phyloP scores from a whole-genome alignment of 2,888 invertebrate species.

The Colostygia pectinataria region DNA sequence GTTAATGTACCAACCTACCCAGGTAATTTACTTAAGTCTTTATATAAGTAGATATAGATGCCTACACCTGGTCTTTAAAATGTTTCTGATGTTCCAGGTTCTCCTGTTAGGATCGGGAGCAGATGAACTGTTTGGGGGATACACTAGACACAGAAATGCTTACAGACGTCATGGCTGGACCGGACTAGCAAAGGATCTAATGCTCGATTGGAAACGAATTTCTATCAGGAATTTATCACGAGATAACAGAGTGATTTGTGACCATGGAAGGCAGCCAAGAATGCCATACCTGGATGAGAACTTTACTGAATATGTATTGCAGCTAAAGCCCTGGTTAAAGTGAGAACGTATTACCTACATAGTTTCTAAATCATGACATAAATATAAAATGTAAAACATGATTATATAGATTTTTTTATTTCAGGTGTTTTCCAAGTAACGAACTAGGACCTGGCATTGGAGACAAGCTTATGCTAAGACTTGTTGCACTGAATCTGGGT shows the following conservation, averaged over 20 bases:
- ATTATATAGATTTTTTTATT: constrained; percentile 34
- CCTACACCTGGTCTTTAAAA: too few relatives aligned
- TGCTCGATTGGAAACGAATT: constrained; percentile 92
- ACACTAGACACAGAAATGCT: constrained; percentile 92
- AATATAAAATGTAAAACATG: background rate
- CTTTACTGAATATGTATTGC: constrained; percentile 84
- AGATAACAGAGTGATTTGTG: constrained; percentile 96
- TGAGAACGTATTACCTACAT: constrained; percentile 47
- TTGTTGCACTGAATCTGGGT: constrained; percentile 87
- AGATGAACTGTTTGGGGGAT: constrained; percentile 98
- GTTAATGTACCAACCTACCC: too few relatives aligned
- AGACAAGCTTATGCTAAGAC: constrained; percentile 95
- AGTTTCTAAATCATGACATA: background rate
- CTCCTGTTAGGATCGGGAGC: constrained; percentile 96
- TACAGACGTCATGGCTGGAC: constrained; percentile 82
- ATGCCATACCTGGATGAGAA: constrained; percentile 91
- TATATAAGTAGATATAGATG: too few relatives aligned
- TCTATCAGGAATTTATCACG: constrained; percentile 95
- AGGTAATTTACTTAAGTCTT: too few relatives aligned
- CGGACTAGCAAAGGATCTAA: constrained; percentile 84
- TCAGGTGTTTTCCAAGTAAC: constrained; percentile 83
- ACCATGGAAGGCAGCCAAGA: constrained; percentile 93
- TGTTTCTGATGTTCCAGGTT: constrained; percentile 78
- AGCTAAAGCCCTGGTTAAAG: constrained; percentile 87
- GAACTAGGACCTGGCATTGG: constrained; percentile 89